Base-by-base conservation (phyloP, 1,140 invertebrate genomes). In the Drosophila watanabei region DNA sequence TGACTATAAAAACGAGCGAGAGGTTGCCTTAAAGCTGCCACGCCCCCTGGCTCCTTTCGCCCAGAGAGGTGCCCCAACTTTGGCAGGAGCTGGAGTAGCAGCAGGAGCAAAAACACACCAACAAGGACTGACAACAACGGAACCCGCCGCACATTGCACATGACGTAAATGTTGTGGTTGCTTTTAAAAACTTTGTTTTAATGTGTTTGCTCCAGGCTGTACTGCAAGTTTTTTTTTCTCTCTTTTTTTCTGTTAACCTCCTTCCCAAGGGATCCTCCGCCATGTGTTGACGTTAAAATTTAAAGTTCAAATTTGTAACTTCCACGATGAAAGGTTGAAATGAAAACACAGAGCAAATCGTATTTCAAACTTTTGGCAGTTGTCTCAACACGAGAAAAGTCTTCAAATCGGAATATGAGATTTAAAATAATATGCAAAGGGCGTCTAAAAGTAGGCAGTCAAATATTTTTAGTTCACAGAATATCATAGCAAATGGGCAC, bases 151-250 rank as follows among this genome's bases (percentile, higher is more conserved):
- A 79, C 72, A 85, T 70, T 81, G 84, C 83, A 85, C 75, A 80
- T 79, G 81, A 85, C 85, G 85, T 82, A 72, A 85, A 79, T 89
- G 75, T 81, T 89, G 85, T 65, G 85, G 81, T 71, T 76, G 71
- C 80, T 83, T 88, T 88, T 83, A 83, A 88, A 77, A 78, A 89
- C 70, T 85, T 88, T 87, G 71, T 85, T 88, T 84, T 82, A 83
- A 88, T 87, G 80, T 76, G 72, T 79, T 83, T 73, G 70, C 70
- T 73, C 68, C 70, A 72, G 70, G 57, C 73, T 68, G 62, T 52
- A 76, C 71, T 56, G 33, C 7, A 33, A 30, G 30, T 56, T 24
- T 58, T 77, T 84, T 77, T 41, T 49, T 0, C 7, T 16, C 13
- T 4, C 9, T 5, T n/a, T 43, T 28, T 73, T 72, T 73, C 49